phyloP scores from a whole-genome alignment of 2,888 invertebrate species.

The Harpalus rufipes region DNA sequence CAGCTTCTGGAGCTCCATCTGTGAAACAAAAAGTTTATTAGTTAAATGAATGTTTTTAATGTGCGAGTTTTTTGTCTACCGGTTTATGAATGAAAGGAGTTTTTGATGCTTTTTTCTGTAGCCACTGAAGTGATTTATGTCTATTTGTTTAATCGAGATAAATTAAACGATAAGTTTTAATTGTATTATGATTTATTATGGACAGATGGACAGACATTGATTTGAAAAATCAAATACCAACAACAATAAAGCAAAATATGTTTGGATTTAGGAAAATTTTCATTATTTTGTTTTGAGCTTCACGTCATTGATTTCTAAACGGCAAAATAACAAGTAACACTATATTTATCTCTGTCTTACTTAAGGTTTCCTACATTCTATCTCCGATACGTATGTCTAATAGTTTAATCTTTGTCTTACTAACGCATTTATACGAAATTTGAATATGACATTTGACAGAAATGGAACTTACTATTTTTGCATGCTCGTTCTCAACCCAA shows the following conservation, averaged over 20 bases:
- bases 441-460: no score
- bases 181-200: conserved; percentile 39
- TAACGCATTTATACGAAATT: no score
- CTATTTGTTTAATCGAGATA: conserved; percentile 23
- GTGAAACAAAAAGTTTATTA: conserved; percentile 67
- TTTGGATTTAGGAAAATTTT: no score
- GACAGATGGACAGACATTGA: conserved; percentile 2
- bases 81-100: conserved; percentile 32
- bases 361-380: no score
- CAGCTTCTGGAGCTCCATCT: conserved; percentile 86
- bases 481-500: no score
- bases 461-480: no score
- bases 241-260: not conserved
- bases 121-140: conserved; percentile 4
- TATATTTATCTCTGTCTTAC: no score
- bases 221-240: conserved; percentile 20
- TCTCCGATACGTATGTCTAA: no score
- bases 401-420: no score
- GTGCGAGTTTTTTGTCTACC: not conserved
- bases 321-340: no score
- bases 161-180: conserved; percentile 36
- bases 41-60: conserved; percentile 9
- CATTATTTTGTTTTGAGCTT: no score
- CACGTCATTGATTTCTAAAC: no score
- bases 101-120: conserved; percentile 14